Evolutionary conservation across 2,113 vertebrate genomes (phyloP), one percentile per base, ranked within the genome.

Genomic region (Bettongia penicillata): DNA sequence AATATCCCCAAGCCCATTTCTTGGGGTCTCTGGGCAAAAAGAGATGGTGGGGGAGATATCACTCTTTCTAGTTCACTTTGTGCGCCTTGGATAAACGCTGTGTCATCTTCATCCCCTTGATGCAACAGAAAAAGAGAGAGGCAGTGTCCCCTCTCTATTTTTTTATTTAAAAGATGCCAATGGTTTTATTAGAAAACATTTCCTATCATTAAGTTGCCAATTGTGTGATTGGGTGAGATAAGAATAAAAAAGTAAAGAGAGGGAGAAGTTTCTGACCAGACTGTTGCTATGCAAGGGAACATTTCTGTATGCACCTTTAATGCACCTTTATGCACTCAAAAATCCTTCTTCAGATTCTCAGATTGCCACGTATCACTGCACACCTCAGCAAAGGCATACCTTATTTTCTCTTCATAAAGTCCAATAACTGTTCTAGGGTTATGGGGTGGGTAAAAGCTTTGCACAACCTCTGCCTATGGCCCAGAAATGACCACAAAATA

Each of bases 161-260:
- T 37, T 48, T 48, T 48, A 2, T 48, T 48, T 48, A 96, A 96
- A 97, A 97, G 97, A 95, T 94, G 53, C 16, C 94, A 97, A 90
- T 68, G 43, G 52, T 96, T 98, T 97, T 96, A 97, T 94, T 98
- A 97, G 8, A 94, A 94, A 97, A 97, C 90, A 94, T 89, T 93
- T 93, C 89, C 48, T 93, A 96, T 91, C 94, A 12, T 94, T 55
- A 94, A 97, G 96, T 61, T 98, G 97, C 96, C 95, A 84, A 92
- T 93, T 90, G 77, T 91, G 91, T 50, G 57, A 95, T 89, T 95
- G 92, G 48, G 91, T 53, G 93, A 95, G 26, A 57, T 94, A 91
- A 91, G 95, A 96, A 96, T 96, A 50, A 96, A 50, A 96, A 95
- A 43, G 84, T 93, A 93, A 89, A 57, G 91, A 48, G 89, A 43